These are phyloP conservation scores for Pollenia griseotomentosa DNA, from an alignment of 2,888 invertebrate genomes.

Conservation along the genomic window DNA sequence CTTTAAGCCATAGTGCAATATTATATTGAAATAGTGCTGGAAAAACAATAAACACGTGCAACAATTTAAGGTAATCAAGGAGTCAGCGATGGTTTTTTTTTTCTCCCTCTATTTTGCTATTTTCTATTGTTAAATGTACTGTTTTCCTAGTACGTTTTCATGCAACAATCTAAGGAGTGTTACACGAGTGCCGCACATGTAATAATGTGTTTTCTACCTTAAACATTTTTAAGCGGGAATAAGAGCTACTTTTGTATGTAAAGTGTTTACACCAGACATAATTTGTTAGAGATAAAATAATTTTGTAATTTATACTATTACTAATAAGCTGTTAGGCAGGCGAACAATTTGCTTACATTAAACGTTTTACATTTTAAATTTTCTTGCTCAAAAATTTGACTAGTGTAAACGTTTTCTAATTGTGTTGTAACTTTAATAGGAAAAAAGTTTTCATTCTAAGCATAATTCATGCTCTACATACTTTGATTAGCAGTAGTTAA, in stretches of 20 bases:
- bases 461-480: no score
- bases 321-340: no score
- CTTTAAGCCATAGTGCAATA: slow-evolving; percentile 46
- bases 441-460: no score
- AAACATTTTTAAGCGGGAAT: not conserved
- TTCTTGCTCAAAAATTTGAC: no score
- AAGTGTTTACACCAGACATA: not conserved
- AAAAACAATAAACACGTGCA: slow-evolving; percentile 54
- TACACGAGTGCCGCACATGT: slow-evolving; percentile 15
- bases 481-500: no score
- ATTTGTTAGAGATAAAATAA: not conserved
- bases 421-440: no score
- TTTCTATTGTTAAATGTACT: not conserved
- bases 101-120: not conserved
- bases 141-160: slow-evolving; percentile 23
- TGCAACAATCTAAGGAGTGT: slow-evolving; percentile 43
- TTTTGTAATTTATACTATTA: no score
- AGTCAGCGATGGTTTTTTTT: slow-evolving; percentile 38
- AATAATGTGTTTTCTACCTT: not conserved
- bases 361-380: no score
- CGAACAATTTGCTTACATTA: no score
- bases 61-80: slow-evolving; percentile 64
- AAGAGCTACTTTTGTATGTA: not conserved
- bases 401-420: no score
- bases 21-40: not conserved